Evolutionary conservation across 1,140 invertebrate genomes (phyloP).

Genomic region (Heliconius melpomene): DNA sequence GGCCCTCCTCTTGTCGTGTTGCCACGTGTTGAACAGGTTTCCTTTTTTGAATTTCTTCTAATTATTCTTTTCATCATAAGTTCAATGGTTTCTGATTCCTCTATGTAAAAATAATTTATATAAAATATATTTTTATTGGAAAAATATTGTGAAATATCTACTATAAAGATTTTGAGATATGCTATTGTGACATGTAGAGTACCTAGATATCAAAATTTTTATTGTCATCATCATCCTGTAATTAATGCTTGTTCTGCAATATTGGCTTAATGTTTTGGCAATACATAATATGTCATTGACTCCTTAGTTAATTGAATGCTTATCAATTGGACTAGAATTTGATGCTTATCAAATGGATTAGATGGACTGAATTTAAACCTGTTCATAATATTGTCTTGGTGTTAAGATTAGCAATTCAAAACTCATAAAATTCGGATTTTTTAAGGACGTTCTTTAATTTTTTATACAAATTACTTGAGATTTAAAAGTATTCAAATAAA

Average conservation of each 20-base stretch:
- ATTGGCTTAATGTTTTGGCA: not conserved
- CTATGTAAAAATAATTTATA: too few relatives aligned
- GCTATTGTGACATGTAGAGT: too few relatives aligned
- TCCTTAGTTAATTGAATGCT: not conserved
- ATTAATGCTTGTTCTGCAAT: not conserved
- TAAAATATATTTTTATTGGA: too few relatives aligned
- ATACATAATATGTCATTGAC: not conserved
- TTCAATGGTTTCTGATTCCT: not conserved
- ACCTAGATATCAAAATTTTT: too few relatives aligned
- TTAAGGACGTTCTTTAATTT: not conserved
- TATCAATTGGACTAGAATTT: not conserved
- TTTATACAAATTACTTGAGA: not conserved
- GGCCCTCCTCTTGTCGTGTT: constrained; percentile 51
- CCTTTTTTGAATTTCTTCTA: constrained; percentile 40
- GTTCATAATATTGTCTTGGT: not conserved
- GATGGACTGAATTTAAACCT: not conserved
- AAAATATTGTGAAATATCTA: too few relatives aligned
- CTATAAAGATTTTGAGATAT: too few relatives aligned
- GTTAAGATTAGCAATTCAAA: not conserved
- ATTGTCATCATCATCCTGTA: not conserved
- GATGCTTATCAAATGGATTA: not conserved
- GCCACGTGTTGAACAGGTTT: constrained; percentile 73
- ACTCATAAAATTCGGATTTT: not conserved
- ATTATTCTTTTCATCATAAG: not conserved
- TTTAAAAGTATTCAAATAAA: not conserved